Base-by-base conservation (phyloP, 2,797 vertebrate species). In the Scolopax bukidnonensis region DNA sequence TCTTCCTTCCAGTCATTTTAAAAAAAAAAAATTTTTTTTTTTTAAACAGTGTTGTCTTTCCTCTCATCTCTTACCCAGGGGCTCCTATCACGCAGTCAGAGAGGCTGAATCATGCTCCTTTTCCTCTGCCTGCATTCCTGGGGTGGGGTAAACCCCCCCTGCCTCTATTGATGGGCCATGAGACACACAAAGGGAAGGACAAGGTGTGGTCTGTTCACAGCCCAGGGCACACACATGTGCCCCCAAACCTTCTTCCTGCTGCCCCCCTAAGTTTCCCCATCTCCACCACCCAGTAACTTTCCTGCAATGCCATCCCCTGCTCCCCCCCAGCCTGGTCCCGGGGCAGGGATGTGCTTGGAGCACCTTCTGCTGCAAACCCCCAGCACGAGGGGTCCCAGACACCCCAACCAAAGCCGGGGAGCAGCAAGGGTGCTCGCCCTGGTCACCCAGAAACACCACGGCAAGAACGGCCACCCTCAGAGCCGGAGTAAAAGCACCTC, bases 381-480 rank as follows among this genome's bases (percentile, higher is more conserved):
- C 21, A n/a, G 60, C 13, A 18, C 0, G 0, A 67, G 59, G 60
- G 68, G 8, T 25, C 57, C 38, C 64, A 24, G 3, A 16, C 16
- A 68, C 30, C 27, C 20, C 51, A 54, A 21, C 14, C 38, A 7
- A 53, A 84, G 16, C 10, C 0, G 5, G 18, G 59, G 33, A 69
- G 16, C 65, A 38, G 57, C 0, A 0, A 43, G 38, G 32, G 16
- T 14, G 56, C 92, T 74, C 23, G 1, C 33, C 28, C 87, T 21
- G 50, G 30, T 11, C 59, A 43, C 64, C 56, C 84, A 59, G 18
- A 56, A 56, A 50, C 2, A 1, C 10, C 38, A 20, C 11, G 5
- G 41, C 1, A 2, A 33, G 54, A 74, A 14, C 7, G 0, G 41
- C 43, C 27, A 4, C 57, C 48, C 67, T 14, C 0, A 0, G 41